A percentile compares a stretch with the other conserved stretches of the same genome.
Evolutionary conservation across 2,113 vertebrate species (phyloP).

Genomic region (Albula goreensis): DNA sequence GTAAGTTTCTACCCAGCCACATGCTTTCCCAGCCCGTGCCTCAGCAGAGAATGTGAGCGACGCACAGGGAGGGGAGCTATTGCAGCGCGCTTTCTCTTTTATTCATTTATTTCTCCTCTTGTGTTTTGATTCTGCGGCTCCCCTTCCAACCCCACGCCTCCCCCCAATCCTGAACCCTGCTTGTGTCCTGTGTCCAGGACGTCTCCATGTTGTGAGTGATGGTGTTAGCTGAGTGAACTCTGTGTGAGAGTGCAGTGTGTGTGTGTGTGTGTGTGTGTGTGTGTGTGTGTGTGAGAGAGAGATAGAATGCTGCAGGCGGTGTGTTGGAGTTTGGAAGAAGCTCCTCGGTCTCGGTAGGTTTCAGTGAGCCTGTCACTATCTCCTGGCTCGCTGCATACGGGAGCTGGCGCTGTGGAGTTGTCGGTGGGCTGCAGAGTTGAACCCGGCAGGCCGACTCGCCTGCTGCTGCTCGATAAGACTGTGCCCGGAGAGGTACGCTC

Average conservation of each 20-base stretch:
- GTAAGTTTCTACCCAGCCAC: not conserved
- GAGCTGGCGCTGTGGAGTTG: not conserved
- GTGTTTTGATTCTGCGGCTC: not conserved
- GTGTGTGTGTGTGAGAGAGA: slow-evolving; percentile 10
- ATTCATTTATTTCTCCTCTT: not conserved
- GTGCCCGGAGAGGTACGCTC: not conserved
- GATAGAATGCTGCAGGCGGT: not conserved
- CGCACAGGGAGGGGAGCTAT: not conserved
- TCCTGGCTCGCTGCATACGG: not conserved
- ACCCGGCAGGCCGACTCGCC: not conserved
- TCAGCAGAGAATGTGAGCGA: not conserved
- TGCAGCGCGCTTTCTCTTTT: not conserved
- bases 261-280: not conserved
- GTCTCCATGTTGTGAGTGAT: not conserved
- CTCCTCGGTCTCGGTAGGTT: not conserved
- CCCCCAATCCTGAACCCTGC: not conserved
- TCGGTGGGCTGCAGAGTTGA: not conserved
- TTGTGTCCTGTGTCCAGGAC: not conserved
- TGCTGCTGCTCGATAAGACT: not conserved
- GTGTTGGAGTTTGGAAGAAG: not conserved
- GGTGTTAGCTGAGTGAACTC: not conserved
- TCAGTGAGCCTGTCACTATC: not conserved
- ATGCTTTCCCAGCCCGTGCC: not conserved
- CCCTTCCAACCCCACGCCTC: not conserved
- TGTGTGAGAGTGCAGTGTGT: not conserved